Evolutionary conservation across 1,140 invertebrate genomes (phyloP).

Genomic region (Leptinotarsa lineolata): DNA sequence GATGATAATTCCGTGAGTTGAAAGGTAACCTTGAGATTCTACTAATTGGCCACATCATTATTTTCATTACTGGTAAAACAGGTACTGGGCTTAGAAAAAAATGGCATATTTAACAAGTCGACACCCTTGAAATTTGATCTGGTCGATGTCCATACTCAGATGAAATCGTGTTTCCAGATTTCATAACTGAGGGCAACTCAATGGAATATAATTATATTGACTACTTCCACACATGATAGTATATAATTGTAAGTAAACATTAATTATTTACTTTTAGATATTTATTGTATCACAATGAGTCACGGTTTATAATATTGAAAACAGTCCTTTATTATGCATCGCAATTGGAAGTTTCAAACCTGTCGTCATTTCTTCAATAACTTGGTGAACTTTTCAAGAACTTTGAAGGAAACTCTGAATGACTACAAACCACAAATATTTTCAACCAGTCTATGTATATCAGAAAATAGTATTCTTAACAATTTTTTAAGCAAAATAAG

Average conservation of each 20-base stretch:
- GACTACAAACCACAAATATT: no score
- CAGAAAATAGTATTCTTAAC: no score
- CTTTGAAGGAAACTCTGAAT: no score
- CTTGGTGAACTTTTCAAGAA: no score
- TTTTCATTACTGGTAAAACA: not conserved
- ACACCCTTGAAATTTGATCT: conserved; percentile 3
- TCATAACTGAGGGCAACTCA: not conserved
- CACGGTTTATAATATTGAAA: no score
- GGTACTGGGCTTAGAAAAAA: not conserved
- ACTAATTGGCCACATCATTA: not conserved
- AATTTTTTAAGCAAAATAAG: no score
- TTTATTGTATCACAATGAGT: no score
- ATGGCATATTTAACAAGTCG: not conserved
- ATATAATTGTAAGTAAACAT: not conserved
- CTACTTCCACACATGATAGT: not conserved
- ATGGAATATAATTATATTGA: not conserved
- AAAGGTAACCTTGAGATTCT: not conserved
- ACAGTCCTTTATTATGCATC: no score
- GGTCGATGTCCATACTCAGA: not conserved
- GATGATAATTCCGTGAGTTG: not conserved
- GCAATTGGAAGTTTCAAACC: no score
- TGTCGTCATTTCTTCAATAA: no score
- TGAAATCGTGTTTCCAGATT: not conserved
- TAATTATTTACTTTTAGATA: no score
- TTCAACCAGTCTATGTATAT: no score